Evolutionary conservation across 1,140 invertebrate species (phyloP), one percentile per base, ranked within the genome.

Genomic region (Liolophura sinensis): DNA sequence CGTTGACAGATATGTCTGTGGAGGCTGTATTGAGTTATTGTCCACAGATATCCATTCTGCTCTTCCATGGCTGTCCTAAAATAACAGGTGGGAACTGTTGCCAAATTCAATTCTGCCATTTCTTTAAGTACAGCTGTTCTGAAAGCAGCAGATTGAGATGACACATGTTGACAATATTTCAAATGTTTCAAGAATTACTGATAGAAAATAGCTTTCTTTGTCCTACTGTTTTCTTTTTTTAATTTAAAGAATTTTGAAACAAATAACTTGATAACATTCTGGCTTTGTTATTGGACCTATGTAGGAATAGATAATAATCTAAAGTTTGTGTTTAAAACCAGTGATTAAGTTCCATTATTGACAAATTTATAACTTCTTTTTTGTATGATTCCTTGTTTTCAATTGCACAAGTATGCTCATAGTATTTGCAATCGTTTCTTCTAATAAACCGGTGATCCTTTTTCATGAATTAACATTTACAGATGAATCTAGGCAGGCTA

Each of bases 31-130:
- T 77, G 46, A 71, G 75, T 65, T 73, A 68, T 56, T 82, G 80
- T 70, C 77, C 78, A 31, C 69, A 73, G 27, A 75, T 81, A 20
- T 70, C 60, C 40, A 82, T 82, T 40, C 65, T 82, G 7, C 67
- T 82, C 1, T 82, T 82, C 64, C 77, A 80, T 71, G 74, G 78
- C 0, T 82, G 80, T 64, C 79, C 78, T 25, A 74, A 76, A 50
- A 77, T 81, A 22, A 80, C 80, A 73, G 80, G 80, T 82, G 67
- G n/a, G 57, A 55, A n/a, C 25, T 14, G 31, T 3, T 40, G 56
- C 4, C 12, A 15, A 46, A 7, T 0, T 22, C 40, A n/a, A n/a
- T n/a, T 12, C 31, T 20, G 18, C 18, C 0, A 31, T 27, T 24
- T 16, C 6, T 5, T 55, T 7, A 18, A n/a, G 9, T 20, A 3